phyloP scores from a whole-genome alignment of 2,888 invertebrate genomes.

The Pterobdella sp. region DNA sequence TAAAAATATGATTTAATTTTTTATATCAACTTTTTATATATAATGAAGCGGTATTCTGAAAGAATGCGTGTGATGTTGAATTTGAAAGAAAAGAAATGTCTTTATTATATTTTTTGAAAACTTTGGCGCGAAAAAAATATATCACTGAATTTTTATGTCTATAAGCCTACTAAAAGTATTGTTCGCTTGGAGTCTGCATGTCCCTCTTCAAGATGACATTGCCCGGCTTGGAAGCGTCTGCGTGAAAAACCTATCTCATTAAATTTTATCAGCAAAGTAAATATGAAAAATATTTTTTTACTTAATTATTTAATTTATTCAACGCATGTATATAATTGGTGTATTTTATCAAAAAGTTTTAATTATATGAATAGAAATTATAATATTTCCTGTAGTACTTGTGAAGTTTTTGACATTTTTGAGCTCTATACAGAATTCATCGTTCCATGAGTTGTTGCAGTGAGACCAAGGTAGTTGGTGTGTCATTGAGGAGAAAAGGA shows the following conservation, averaged over 20 bases:
- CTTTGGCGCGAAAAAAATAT: background rate
- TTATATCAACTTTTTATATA: background rate
- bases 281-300: too few relatives aligned
- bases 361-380: too few relatives aligned
- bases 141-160: background rate
- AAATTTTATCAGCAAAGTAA: background rate
- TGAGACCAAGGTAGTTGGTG: constrained; percentile 46
- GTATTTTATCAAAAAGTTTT: too few relatives aligned
- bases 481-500: constrained; percentile 48
- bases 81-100: too few relatives aligned
- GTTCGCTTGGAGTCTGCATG: constrained; percentile 6
- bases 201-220: background rate
- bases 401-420: background rate
- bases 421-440: constrained; percentile 24
- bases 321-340: too few relatives aligned
- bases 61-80: background rate
- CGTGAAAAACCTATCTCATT: too few relatives aligned
- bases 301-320: too few relatives aligned
- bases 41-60: background rate
- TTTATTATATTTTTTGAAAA: background rate
- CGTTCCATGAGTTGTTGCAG: constrained; percentile 42
- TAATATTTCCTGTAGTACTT: background rate
- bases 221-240: background rate
- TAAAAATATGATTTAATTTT: background rate
- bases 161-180: constrained; percentile 41